phyloP scores from a whole-genome alignment of 2,797 vertebrate genomes.

The Pagetopsis macropterus region DNA sequence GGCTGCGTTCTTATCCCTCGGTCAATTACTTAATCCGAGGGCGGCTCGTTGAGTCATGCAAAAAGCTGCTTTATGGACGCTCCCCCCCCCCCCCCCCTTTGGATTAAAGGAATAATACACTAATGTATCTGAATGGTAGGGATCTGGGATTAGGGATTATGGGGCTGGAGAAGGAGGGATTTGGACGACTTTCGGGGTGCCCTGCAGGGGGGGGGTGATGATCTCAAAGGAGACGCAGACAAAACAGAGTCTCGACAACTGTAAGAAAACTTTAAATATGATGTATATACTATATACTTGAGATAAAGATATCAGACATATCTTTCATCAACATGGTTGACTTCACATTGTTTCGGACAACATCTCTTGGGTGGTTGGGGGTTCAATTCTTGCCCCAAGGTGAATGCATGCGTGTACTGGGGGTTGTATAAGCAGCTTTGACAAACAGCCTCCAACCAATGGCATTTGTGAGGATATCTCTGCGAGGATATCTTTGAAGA shows the following conservation, averaged over 20 bases:
- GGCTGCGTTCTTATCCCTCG: slow-evolving; percentile 50
- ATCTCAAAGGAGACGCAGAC: slow-evolving; percentile 38
- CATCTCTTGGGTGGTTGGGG: background rate
- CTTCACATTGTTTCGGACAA: background rate
- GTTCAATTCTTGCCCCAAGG: background rate
- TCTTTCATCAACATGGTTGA: background rate
- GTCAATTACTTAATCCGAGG: slow-evolving; percentile 58
- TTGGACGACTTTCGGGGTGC: slow-evolving; percentile 41
- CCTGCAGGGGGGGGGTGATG: slow-evolving; percentile 21
- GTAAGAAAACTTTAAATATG: slow-evolving; percentile 2
- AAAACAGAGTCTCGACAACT: slow-evolving; percentile 27
- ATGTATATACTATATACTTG: background rate
- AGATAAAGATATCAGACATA: background rate
- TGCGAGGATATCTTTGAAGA: slow-evolving; percentile 36
- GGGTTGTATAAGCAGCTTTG: slow-evolving; percentile 57
- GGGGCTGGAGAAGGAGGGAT: slow-evolving; percentile 45
- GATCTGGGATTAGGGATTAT: slow-evolving; percentile 79
- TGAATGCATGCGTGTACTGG: background rate
- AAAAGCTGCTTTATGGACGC: slow-evolving; percentile 64
- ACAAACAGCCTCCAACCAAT: slow-evolving; percentile 42
- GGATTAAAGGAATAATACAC: slow-evolving; percentile 81
- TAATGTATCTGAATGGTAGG: slow-evolving; percentile 75
- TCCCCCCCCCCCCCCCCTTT: slow-evolving; percentile 17
- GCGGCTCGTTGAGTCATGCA: slow-evolving; percentile 45
- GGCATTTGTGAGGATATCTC: slow-evolving; percentile 46